These are phyloP conservation scores for Amniataba percoides DNA, from an alignment of 2,797 vertebrate species.

Conservation along the genomic window DNA sequence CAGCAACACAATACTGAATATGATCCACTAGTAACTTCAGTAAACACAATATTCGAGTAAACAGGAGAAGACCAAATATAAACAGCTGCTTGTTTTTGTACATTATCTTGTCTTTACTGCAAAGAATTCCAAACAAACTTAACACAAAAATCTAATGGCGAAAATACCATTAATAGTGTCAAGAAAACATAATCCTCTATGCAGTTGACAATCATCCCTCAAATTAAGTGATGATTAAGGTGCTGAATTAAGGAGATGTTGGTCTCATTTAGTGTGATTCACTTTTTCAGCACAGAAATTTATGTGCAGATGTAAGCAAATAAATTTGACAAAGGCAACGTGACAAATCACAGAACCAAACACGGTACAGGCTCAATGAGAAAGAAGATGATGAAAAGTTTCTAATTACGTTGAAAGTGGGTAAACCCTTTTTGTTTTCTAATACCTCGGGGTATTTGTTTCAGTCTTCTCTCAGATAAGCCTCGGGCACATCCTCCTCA, in stretches of 20 bases:
- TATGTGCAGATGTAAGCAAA: background rate
- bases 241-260: background rate
- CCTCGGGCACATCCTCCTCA: constrained; percentile 86
- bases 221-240: too few relatives aligned
- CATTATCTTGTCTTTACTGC: constrained; percentile 48
- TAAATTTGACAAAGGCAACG: background rate
- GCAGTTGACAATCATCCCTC: background rate
- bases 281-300: background rate
- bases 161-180: background rate
- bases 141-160: constrained; percentile 20
- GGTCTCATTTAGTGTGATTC: background rate
- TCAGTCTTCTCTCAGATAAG: constrained; percentile 95
- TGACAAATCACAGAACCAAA: background rate
- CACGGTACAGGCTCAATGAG: background rate
- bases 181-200: background rate
- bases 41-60: background rate
- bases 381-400: background rate
- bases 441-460: background rate
- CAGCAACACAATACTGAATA: background rate
- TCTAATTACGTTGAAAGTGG: background rate
- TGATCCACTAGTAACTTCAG: background rate
- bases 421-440: background rate
- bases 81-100: background rate
- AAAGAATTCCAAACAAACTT: constrained; percentile 22
- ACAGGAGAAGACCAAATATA: background rate